Evolutionary conservation across 2,888 invertebrate genomes (phyloP).

Genomic region (Heliconius cydno): DNA sequence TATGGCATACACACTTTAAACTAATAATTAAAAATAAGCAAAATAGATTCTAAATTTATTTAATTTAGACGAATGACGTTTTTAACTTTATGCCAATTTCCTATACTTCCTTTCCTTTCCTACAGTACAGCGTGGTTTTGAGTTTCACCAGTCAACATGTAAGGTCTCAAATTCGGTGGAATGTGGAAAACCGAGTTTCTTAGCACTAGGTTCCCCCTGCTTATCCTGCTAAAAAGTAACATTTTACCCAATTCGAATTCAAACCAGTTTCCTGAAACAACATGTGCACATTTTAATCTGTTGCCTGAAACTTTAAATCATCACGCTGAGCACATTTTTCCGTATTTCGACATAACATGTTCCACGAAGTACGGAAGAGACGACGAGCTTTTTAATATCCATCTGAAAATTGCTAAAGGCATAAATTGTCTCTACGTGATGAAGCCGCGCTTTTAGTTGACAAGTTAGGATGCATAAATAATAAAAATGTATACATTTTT

Average conservation of each 20-base stretch:
- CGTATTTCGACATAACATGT: background rate
- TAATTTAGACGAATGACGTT: background rate
- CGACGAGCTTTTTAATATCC: slow-evolving; percentile 16
- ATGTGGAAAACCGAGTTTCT: too few relatives aligned
- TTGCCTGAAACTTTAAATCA: background rate
- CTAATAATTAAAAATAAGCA: background rate
- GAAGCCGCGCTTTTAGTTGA: background rate
- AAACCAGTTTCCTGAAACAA: background rate
- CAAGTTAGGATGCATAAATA: background rate
- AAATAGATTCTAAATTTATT: background rate
- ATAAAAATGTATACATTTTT: background rate
- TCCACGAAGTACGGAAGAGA: slow-evolving; percentile 8
- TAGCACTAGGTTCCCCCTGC: too few relatives aligned
- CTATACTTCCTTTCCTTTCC: too few relatives aligned
- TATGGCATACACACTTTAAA: background rate
- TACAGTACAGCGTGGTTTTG: too few relatives aligned
- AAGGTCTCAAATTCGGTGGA: too few relatives aligned
- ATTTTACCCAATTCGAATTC: background rate
- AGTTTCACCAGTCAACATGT: too few relatives aligned
- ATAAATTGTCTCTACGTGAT: slow-evolving; percentile 14
- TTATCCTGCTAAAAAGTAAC: too few relatives aligned
- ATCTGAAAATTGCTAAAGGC: slow-evolving; percentile 18
- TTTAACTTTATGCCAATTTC: background rate
- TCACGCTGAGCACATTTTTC: background rate
- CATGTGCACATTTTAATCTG: too few relatives aligned